Base-by-base conservation (phyloP, 2,888 invertebrate genomes). In the Eupithecia abbreviata region DNA sequence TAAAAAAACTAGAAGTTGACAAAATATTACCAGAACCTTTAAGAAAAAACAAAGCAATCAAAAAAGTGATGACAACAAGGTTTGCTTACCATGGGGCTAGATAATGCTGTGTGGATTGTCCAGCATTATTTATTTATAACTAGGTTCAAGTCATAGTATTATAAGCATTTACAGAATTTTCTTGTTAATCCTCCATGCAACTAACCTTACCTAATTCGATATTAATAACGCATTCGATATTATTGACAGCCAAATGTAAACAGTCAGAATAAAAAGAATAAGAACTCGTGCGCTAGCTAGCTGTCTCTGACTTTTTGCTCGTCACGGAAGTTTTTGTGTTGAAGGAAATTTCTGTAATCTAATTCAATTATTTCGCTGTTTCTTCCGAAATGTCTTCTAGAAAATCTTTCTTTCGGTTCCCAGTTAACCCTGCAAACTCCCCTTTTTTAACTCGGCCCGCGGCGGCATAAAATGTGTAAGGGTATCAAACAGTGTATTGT, bases 251-350 rank as follows among this genome's bases (percentile, higher is more conserved):
- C 18, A 45, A 47, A 1, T 41, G 1, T 15, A 18, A 30, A 30
- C 69, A 68, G 30, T 30, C 30, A 30, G 30, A 30, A 30, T 30
- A 30, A 30, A 30, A 30, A 30, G 69, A 49, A 69, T 69, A 69
- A 30, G 47, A n/a, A 47, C 69, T n/a, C n/a, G 30, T 69, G 45
- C 47, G 12, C 13, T 45, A 47, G 69, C 69, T 69, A 30, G 30
- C 30, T 30, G 30, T 30, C 13, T 45, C 87, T 91, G 92, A 92
- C 92, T 94, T 94, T 94, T 94, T 90, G 94, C 93, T 93, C 88
- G 93, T 95, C 94, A 94, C 93, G 91, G 89, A 92, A 91, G 89
- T 90, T 89, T 92, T 92, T 90, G 88, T 89, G 90, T 90, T 89
- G 83, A 87, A 91, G 89, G 89, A 94, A 94, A 90, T 94, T 95